Evolutionary conservation across 64 coral and sea anemone genomes (phyloP).

Genomic region (Hydrozoanthus tunicans): DNA sequence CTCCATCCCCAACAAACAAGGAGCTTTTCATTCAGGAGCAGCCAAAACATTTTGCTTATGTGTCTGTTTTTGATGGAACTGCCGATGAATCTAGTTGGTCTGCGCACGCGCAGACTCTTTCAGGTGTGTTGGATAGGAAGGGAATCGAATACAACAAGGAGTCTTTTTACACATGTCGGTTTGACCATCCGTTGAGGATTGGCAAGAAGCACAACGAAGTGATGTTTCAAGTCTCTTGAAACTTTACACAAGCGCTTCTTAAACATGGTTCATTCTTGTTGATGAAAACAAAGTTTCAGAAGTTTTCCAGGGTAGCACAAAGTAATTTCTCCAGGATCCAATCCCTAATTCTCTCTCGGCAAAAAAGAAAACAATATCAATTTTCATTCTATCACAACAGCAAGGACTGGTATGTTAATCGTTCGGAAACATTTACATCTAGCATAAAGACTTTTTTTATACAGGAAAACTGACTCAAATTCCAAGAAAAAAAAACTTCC

Average conservation of each 20-base stretch:
- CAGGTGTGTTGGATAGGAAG: slow-evolving; percentile 65
- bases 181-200: slow-evolving; percentile 64
- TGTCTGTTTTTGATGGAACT: slow-evolving; percentile 58
- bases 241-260: background rate
- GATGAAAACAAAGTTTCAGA: no score
- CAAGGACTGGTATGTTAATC: no score
- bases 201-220: slow-evolving; percentile 81
- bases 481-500: no score
- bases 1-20: slow-evolving; percentile 69
- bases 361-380: no score
- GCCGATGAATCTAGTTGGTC: slow-evolving; percentile 48
- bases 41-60: slow-evolving; percentile 84
- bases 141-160: slow-evolving; percentile 54
- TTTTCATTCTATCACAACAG: no score
- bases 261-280: no score
- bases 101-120: slow-evolving; percentile 23
- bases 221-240: slow-evolving; percentile 36
- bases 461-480: no score
- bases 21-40: slow-evolving; percentile 80
- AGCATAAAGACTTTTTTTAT: no score
- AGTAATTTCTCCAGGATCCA: no score
- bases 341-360: no score
- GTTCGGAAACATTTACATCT: no score
- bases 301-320: no score
- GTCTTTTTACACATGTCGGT: slow-evolving; percentile 60